These are phyloP conservation scores for Aspiorhynchus laticeps DNA, from an alignment of 2,113 vertebrate species.

Conservation along the genomic window DNA sequence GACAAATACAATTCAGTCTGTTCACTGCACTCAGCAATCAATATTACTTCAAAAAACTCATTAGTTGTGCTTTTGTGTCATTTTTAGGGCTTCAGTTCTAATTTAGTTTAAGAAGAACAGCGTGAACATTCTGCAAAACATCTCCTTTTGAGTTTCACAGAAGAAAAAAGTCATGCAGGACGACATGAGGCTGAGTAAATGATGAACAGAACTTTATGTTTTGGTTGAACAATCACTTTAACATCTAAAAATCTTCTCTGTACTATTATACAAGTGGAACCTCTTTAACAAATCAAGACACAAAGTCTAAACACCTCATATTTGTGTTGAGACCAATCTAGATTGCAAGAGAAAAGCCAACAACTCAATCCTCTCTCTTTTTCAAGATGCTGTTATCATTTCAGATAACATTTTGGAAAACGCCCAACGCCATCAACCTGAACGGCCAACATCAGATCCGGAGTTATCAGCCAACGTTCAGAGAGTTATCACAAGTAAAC, in stretches of 20 bases:
- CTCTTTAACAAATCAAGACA: not conserved
- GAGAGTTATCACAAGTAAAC: not conserved
- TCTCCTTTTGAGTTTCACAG: conserved; percentile 1
- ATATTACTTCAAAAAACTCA: too few relatives aligned
- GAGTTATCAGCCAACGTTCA: not conserved
- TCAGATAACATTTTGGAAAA: not conserved
- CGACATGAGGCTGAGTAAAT: not conserved
- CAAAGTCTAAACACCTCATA: not conserved
- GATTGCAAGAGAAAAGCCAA: not conserved
- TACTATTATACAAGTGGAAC: not conserved
- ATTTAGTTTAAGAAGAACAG: not conserved
- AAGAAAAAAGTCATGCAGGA: not conserved
- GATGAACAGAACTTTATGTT: not conserved
- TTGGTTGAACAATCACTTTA: not conserved
- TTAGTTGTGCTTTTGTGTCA: too few relatives aligned
- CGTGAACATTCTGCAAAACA: not conserved
- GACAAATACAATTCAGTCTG: not conserved
- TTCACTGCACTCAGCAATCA: too few relatives aligned
- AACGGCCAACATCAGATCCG: not conserved
- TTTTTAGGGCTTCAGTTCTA: too few relatives aligned
- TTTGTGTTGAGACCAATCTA: not conserved
- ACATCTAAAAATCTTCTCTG: not conserved
- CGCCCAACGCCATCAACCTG: not conserved
- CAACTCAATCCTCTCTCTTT: conserved; percentile 10
- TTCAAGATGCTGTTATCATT: not conserved